Evolutionary conservation across 2,888 invertebrate genomes (phyloP), one percentile per base, ranked within the genome.

Genomic region (Trichopoda pennipes): DNA sequence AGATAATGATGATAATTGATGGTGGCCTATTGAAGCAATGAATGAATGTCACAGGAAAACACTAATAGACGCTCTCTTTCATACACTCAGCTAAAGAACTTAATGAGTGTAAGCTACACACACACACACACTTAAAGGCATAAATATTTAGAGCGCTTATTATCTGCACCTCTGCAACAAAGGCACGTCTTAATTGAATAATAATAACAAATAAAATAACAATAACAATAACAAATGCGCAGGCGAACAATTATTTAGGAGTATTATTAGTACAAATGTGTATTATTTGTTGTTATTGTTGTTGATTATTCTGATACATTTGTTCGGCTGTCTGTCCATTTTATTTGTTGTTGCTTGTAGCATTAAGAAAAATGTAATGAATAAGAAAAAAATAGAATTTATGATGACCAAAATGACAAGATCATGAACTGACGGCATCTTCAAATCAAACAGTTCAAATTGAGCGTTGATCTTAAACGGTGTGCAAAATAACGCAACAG

Each of bases 121-220:
- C 38, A 66, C 47, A 51, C 60, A 56, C n/a, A 19, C 51, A 56
- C 49, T 64, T 32, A 72, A 38, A 44, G 21, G 42, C 21, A 66
- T 23, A 17, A 23, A 10, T 14, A 32, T 73, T 21, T 69, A 49
- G 69, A 78, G 64, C 58, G 69, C 69, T 49, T 80, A 88, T 88
- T 88, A 88, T 88, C 88, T 88, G 85, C 84, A 80, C 87, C 83
- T 87, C 85, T 88, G 87, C 88, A 87, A 86, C 85, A 86, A 88
- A 86, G 86, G 87, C 88, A 88, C 88, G 88, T 88, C 86, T 83
- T 82, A 82, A 82, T 82, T 82, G 82, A 82, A 82, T 82, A 79
- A 82, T 82, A 82, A 82, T 82, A 82, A 81, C 58, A 81, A 81
- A 75, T 55, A 77, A 77, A 68, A 63, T 86, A 76, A 81, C 77